Evolutionary conservation across 2,113 vertebrate species (phyloP).

Genomic region (Marcusenius ussheri): DNA sequence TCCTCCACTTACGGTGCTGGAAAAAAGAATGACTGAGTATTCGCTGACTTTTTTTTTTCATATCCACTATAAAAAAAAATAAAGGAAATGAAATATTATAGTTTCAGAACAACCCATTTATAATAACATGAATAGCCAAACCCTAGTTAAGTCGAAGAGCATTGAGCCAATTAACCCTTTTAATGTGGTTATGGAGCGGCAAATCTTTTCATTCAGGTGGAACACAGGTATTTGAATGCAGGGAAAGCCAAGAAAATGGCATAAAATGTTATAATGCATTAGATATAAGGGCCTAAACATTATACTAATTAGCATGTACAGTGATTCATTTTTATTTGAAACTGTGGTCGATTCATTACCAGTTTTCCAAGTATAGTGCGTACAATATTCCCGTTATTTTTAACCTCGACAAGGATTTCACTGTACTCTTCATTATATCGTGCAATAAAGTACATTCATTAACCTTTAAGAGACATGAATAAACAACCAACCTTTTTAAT

Average conservation of each 20-base stretch:
- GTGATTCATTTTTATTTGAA: conserved; percentile 49
- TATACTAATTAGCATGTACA: conserved; percentile 51
- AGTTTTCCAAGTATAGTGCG: conserved; percentile 40
- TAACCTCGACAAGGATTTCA: conserved; percentile 34
- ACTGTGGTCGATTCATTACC: conserved; percentile 34
- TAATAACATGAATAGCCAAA: conserved; percentile 44
- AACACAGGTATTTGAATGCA: conserved; percentile 40
- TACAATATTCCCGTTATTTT: conserved; percentile 48
- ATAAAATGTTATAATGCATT: conserved; percentile 46
- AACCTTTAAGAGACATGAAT: conserved; percentile 61
- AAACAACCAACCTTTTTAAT: conserved; percentile 65
- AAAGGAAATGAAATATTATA: conserved; percentile 45
- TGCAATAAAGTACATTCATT: conserved; percentile 55
- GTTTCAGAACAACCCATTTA: conserved; percentile 36
- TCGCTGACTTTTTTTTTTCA: conserved; percentile 29
- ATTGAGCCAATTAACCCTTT: conserved; percentile 46
- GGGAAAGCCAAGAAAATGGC: conserved; percentile 22
- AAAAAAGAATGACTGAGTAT: conserved; percentile 21
- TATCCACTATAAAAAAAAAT: conserved; percentile 25
- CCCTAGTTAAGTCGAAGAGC: conserved; percentile 45
- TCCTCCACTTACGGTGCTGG: conserved; percentile 48
- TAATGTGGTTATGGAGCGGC: conserved; percentile 52
- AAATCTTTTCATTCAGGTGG: conserved; percentile 38
- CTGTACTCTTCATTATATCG: conserved; percentile 41
- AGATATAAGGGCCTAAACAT: conserved; percentile 56